Base-by-base conservation (phyloP, 2,888 invertebrate species). In the Tribolium freemani region DNA sequence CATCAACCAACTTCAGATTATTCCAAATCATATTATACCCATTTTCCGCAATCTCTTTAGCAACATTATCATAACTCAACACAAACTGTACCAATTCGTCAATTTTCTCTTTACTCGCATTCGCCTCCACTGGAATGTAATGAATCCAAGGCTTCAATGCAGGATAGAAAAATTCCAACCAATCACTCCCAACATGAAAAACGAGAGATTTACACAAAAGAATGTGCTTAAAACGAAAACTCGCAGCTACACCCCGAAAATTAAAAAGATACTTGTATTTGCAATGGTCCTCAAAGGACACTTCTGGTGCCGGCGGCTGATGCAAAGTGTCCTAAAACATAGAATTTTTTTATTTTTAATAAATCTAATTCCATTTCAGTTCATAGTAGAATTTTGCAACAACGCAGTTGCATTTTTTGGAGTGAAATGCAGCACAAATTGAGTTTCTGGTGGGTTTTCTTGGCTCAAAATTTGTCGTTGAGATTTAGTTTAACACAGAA, bases 241-340 rank as follows among this genome's bases (percentile, higher is more conserved):
- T 98, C 6, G 98, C 98, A 1, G 98, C 98, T 0, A 99, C 98
- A 1, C 98, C 98, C 76, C 98, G 91, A 84, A 96, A 98, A 88
- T 99, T 99, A 84, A 98, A 98, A 46, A 98, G 88, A 85, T 96
- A 98, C 86, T 96, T 96, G 86, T 93, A 98, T 85, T 92, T 91
- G 86, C 98, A 99, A 85, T 98, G 98, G 8, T 95, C 93, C 87
- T 96, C 96, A 77, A 99, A 92, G 0, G 94, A 90, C 0, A 96
- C 93, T 88, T 98, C 98, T 68, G 90, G 82, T 0, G 97, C 98
- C 57, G 98, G 95, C 20, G 93, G 90, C 9, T 90, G 91, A 82
- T 94, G 89, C 6, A 98, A 88, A 0, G 98, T 98, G 83, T 98
- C 98, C 92, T 96, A 80, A 86, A 84, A 74, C 9, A 31, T 8